Evolutionary conservation across 1,140 invertebrate genomes (phyloP).

Genomic region (Sitobion miscanthi): DNA sequence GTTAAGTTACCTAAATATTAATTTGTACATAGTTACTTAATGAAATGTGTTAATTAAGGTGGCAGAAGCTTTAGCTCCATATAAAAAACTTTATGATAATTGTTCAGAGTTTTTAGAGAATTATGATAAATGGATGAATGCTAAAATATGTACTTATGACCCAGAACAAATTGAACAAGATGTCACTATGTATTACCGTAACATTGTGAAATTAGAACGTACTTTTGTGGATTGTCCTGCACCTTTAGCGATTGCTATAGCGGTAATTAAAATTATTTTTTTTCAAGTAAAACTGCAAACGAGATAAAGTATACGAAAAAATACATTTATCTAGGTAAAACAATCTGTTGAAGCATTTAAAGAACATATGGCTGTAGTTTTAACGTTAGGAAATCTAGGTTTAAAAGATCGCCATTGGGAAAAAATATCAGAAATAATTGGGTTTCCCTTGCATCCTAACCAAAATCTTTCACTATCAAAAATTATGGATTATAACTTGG

Average conservation of each 20-base stretch:
- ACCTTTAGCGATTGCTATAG: constrained; percentile 70
- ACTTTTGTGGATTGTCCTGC: constrained; percentile 76
- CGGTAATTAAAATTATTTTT: constrained; percentile 63
- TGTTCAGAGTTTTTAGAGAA: constrained; percentile 85
- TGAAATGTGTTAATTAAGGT: constrained; percentile 56
- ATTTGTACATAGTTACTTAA: neutral
- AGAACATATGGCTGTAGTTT: constrained; percentile 87
- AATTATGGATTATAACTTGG: constrained; percentile 91
- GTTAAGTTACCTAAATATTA: constrained; percentile 21
- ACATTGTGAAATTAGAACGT: constrained; percentile 88
- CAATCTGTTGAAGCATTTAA: constrained; percentile 87
- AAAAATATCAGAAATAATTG: constrained; percentile 92
- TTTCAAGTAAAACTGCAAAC: neutral
- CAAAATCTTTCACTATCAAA: constrained; percentile 84
- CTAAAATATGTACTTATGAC: constrained; percentile 82
- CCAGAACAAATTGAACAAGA: constrained; percentile 89
- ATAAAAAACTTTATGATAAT: constrained; percentile 87
- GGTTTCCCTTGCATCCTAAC: constrained; percentile 88
- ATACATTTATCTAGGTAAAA: constrained; percentile 65
- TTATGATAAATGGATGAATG: constrained; percentile 82
- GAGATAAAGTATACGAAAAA: neutral
- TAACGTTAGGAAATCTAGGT: constrained; percentile 91
- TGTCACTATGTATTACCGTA: constrained; percentile 79
- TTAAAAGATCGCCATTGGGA: constrained; percentile 95
- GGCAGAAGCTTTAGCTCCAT: constrained; percentile 68